Percentiles rank a stretch among this genome's conserved stretches.
These are phyloP conservation scores for Jacana jacana DNA, from an alignment of 2,113 vertebrate genomes.

Conservation along the genomic window DNA sequence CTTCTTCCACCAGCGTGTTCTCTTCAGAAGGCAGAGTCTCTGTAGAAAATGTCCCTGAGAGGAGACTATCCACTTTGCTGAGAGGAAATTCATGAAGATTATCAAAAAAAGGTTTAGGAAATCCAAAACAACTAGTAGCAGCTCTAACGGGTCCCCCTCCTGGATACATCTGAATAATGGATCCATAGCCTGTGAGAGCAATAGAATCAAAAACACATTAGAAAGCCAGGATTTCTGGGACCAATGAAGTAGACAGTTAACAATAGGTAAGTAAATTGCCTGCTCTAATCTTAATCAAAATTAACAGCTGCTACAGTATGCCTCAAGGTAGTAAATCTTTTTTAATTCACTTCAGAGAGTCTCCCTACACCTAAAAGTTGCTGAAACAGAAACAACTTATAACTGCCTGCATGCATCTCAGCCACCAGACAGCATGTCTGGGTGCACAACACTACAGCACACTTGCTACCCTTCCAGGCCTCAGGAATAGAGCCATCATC, in stretches of 20 bases:
- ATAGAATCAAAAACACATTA: not conserved
- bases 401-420: not conserved
- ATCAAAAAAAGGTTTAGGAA: constrained; percentile 85
- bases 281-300: not conserved
- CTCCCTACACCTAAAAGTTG: not conserved
- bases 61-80: constrained; percentile 86
- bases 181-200: constrained; percentile 84
- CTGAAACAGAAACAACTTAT: not conserved
- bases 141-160: constrained; percentile 87
- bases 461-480: not conserved
- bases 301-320: not conserved
- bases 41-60: constrained; percentile 81
- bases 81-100: constrained; percentile 91
- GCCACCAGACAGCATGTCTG: not conserved
- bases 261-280: not conserved
- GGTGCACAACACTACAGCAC: not conserved
- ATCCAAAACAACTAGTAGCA: constrained; percentile 92
- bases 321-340: not conserved
- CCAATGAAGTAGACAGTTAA: not conserved
- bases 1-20: constrained; percentile 24
- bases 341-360: not conserved
- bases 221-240: not conserved
- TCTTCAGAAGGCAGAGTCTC: constrained; percentile 72
- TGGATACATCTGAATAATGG: constrained; percentile 93
- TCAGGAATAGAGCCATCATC: not conserved